phyloP scores from a whole-genome alignment of 2,797 vertebrate species.

The Crocodylus rhombifer region DNA sequence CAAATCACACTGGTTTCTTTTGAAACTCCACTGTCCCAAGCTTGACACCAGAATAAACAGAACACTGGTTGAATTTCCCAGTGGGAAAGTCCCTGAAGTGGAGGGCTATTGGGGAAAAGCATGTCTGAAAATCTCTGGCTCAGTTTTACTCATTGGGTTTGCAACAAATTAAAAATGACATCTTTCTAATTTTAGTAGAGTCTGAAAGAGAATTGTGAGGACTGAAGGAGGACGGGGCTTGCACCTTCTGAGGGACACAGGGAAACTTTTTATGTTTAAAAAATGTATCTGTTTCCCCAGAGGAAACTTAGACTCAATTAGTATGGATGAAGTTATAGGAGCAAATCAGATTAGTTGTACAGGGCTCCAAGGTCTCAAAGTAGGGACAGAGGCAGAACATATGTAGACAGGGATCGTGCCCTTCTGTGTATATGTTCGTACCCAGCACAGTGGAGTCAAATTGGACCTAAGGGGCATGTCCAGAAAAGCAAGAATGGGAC shows the following conservation, averaged over 20 bases:
- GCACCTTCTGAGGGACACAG: neutral
- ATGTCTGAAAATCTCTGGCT: conserved; percentile 24
- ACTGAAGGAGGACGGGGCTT: neutral
- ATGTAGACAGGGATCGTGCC: neutral
- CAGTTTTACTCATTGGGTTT: neutral
- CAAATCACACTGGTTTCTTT: conserved; percentile 61
- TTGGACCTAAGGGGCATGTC: neutral
- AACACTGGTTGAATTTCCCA: conserved; percentile 23
- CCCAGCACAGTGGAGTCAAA: accelerated
- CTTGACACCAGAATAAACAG: conserved; percentile 51
- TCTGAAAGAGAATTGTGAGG: conserved; percentile 37
- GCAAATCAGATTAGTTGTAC: neutral
- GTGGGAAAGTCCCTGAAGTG: conserved; percentile 37
- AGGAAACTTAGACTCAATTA: neutral
- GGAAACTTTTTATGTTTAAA: neutral
- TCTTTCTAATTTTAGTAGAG: conserved; percentile 38
- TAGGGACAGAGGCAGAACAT: neutral
- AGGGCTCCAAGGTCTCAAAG: neutral
- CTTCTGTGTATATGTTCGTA: neutral
- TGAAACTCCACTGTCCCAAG: conserved; percentile 39
- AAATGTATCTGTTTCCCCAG: neutral
- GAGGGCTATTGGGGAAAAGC: conserved; percentile 23
- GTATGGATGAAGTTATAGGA: neutral
- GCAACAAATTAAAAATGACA: conserved; percentile 26
- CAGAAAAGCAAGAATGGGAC: neutral